phyloP scores from a whole-genome alignment of 2,888 invertebrate species.

The Euproctis similis region DNA sequence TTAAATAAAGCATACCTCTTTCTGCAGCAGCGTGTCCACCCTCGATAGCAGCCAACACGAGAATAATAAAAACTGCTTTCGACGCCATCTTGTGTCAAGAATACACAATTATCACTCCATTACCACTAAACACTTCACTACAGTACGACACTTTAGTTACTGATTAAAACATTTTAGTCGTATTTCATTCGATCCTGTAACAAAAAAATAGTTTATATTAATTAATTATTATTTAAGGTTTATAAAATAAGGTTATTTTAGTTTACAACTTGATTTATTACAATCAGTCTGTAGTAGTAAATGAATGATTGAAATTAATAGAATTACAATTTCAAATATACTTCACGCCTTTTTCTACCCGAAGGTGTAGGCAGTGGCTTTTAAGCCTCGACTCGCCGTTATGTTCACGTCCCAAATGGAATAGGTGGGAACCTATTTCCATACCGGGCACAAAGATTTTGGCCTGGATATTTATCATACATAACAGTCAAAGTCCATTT shows the following conservation, averaged over 20 bases:
- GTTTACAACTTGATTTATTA: neutral
- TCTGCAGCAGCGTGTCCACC: conserved; percentile 28
- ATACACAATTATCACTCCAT: conserved; percentile 31
- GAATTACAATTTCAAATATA: too few relatives aligned
- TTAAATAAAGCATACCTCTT: conserved; percentile 28
- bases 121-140: conserved; percentile 29
- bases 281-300: too few relatives aligned
- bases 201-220: conserved; percentile 13
- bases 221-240: neutral
- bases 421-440: too few relatives aligned
- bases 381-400: too few relatives aligned
- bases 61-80: conserved; percentile 29
- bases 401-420: too few relatives aligned
- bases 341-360: too few relatives aligned
- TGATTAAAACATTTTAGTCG: conserved; percentile 31
- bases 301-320: too few relatives aligned
- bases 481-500: too few relatives aligned
- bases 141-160: too few relatives aligned
- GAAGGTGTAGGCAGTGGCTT: too few relatives aligned
- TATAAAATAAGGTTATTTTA: neutral
- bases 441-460: too few relatives aligned
- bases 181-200: conserved; percentile 28
- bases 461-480: too few relatives aligned
- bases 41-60: conserved; percentile 28
- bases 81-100: conserved; percentile 35